Evolutionary conservation across 2,888 invertebrate genomes (phyloP).

Genomic region (Bhutanitis thaidina): DNA sequence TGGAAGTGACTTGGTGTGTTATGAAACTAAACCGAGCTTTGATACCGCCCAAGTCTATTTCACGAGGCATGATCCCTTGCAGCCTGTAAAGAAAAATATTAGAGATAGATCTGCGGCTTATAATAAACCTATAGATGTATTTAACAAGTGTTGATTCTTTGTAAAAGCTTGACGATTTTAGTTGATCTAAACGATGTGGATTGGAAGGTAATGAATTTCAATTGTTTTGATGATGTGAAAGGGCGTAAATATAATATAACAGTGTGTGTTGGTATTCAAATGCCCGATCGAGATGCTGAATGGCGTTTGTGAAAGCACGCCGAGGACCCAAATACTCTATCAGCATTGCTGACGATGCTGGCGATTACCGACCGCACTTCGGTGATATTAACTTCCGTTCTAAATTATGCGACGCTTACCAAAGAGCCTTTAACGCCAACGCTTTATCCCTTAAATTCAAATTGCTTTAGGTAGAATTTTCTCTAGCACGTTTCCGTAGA

Average conservation of each 20-base stretch:
- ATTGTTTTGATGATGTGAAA: conserved; percentile 76
- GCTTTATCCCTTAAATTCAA: conserved; percentile 50
- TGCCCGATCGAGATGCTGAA: conserved; percentile 81
- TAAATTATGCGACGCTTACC: conserved; percentile 42
- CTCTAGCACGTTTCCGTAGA: conserved; percentile 72
- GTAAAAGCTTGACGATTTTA: conserved; percentile 75
- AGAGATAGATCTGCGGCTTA: conserved; percentile 68
- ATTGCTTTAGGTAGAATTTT: conserved; percentile 62
- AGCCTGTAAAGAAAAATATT: conserved; percentile 60
- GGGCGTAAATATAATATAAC: conserved; percentile 68
- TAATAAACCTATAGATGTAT: conserved; percentile 51
- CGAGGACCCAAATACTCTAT: conserved; percentile 70
- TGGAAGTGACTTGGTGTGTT: conserved; percentile 58
- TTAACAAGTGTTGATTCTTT: conserved; percentile 76
- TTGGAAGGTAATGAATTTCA: conserved; percentile 78
- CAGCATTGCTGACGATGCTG: conserved; percentile 60
- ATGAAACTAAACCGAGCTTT: conserved; percentile 27
- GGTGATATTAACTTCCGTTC: conserved; percentile 30
- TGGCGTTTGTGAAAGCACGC: conserved; percentile 57
- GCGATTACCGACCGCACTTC: conserved; percentile 68
- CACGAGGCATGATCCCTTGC: conserved; percentile 72
- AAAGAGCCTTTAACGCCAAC: conserved; percentile 45
- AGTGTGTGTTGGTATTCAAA: conserved; percentile 88
- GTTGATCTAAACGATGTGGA: conserved; percentile 76
- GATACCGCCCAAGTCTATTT: conserved; percentile 50